These are phyloP conservation scores for Diplolepis rosae DNA, from an alignment of 2,888 invertebrate genomes.

Conservation along the genomic window DNA sequence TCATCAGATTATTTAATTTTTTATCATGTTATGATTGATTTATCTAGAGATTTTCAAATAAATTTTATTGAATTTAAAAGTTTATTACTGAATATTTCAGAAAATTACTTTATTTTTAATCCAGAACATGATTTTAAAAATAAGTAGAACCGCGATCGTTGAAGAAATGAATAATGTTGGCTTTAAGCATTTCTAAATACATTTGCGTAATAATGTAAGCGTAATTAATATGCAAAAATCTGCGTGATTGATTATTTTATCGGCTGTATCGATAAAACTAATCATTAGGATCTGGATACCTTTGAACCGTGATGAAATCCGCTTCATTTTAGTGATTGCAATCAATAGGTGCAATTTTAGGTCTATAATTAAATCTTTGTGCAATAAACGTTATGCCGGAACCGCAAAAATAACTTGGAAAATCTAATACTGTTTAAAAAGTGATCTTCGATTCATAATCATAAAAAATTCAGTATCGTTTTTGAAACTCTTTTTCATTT, in stretches of 20 bases:
- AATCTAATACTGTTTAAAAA: background rate
- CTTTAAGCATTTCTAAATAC: too few relatives aligned
- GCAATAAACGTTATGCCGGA: constrained; percentile 1
- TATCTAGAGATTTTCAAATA: too few relatives aligned
- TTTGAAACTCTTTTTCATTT: background rate
- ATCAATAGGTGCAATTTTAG: constrained; percentile 24
- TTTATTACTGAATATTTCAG: too few relatives aligned
- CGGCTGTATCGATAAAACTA: background rate
- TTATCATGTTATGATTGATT: too few relatives aligned
- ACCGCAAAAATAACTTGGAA: background rate
- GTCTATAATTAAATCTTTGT: constrained; percentile 4
- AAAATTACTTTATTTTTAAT: too few relatives aligned
- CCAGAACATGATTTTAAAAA: too few relatives aligned
- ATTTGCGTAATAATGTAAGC: background rate
- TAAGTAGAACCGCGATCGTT: too few relatives aligned
- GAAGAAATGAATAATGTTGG: too few relatives aligned
- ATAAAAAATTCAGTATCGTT: background rate
- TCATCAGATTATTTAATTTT: too few relatives aligned
- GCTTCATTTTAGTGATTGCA: constrained; percentile 1
- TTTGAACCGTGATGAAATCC: background rate
- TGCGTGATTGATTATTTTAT: constrained; percentile 1
- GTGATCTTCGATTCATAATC: background rate
- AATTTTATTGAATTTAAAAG: too few relatives aligned
- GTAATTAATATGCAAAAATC: background rate
- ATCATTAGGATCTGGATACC: constrained; percentile 3